Base-by-base conservation (phyloP, 2,797 vertebrate species). In the Microctenopoma steveboyesi region DNA sequence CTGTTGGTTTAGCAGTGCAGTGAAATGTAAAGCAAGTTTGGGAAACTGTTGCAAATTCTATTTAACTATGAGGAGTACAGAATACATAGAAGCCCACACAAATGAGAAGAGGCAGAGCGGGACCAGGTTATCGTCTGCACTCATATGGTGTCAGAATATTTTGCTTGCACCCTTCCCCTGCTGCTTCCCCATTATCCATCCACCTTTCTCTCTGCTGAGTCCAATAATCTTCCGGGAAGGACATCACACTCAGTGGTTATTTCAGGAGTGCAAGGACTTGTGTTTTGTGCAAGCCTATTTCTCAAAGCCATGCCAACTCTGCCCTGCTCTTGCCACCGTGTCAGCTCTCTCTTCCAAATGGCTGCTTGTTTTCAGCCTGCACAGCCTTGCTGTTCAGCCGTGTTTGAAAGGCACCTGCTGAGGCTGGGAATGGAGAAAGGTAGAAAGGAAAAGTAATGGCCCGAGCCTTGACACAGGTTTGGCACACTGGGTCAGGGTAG, bases 271-370 rank as follows among this genome's bases (percentile, higher is more conserved):
- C 45, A 46, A n/a, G 12, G 40, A 42, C 40, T 39, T 39, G 37
- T 39, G 9, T 39, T 39, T 39, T 39, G 10, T 39, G 37, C 37
- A 39, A 43, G 40, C 6, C 15, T 45, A 16, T 16, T 45, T 45
- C 52, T 28, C 15, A 30, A 16, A 7, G 5, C 8, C 14, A 49
- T 54, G 18, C 64, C 72, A 74, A 16, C 58, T 60, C 66, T 40
- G 52, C 52, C 48, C 40, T 22, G 16, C 40, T 63, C 66, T 33
- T 37, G 28, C 39, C 39, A 3, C 59, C 1, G 2, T 54, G 63
- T 78, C 74, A 52, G 40, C 52, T 42, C 63, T 53, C 60, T 60
- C 57, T 56, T 85, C 78, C 66, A 77, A 72, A 52, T 49, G 39
- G 45, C 76, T 66, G 51, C 74, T 63, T 56, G 72, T 69, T 69